Evolutionary conservation across 2,113 vertebrate species (phyloP), one percentile per base, ranked within the genome.

Genomic region (Calypte anna): DNA sequence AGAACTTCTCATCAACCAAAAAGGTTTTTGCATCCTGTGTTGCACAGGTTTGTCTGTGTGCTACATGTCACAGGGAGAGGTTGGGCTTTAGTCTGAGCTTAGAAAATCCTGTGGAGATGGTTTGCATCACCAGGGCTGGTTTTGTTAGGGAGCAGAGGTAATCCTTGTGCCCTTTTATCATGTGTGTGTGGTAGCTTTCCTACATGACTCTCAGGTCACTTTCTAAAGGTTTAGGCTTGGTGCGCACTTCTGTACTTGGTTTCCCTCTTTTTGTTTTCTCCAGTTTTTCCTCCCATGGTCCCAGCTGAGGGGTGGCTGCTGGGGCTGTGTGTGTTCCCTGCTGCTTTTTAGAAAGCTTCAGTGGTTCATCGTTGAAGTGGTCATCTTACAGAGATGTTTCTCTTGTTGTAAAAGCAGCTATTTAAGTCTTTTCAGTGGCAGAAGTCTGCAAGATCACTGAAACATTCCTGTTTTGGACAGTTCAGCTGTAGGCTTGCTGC

Each of bases 91-190:
- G 51, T 24, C 38, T 14, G 2, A 73, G 46, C 40, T 16, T 43
- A 3, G 0, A 54, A 48, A 30, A 21, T 27, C 53, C 66, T n/a
- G 1, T 3, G 6, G 36, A 12, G 18, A 12, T 2, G 1, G 9
- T 48, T 68, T 38, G 54, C 43, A 8, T 69, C 43, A 2, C 40
- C 1, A 20, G 38, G 38, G 15, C 54, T 27, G 57, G 19, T 40
- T 63, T 38, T 11, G 10, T 10, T 4, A 23, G 66, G 53, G 20
- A 43, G 55, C 68, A 12, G 27, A 57, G 61, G 54, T 18, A 27
- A 24, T 28, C 22, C 5, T 0, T 33, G 25, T 20, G 40, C 20
- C 30, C 54, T 58, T 22, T 43, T 11, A 10, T 22, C 43, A 4
- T 20, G 7, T 1, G 0, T 1, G 0, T 6, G 5, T 28, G 58